Conservation (phyloP, 92 coral and sea anemone genomes). For the Palythoa caribaeorum region DNA sequence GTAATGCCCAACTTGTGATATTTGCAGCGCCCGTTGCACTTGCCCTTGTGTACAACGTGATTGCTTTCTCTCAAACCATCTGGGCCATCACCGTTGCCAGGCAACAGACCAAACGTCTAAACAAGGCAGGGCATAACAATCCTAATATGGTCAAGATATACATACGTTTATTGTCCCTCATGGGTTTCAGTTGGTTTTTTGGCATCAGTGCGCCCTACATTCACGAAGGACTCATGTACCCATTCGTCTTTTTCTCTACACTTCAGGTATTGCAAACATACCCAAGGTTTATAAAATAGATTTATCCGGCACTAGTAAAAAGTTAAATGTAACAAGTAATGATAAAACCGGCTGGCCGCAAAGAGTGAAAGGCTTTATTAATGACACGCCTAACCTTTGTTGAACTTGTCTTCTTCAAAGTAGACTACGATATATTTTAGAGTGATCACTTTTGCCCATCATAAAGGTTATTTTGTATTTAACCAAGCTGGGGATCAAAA, state of each 20-base stretch:
- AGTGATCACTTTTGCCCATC: too few species aligned
- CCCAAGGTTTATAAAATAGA: background rate
- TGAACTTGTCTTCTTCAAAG: too few species aligned
- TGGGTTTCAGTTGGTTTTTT: slow-evolving; percentile 96
- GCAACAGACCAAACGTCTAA: slow-evolving; percentile 71
- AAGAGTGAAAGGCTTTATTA: too few species aligned
- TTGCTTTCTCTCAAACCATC: slow-evolving; percentile 87
- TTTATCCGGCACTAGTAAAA: too few species aligned
- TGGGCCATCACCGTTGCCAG: slow-evolving; percentile 83
- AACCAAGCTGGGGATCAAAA: too few species aligned
- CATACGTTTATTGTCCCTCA: slow-evolving; percentile 80
- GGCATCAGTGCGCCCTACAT: slow-evolving; percentile 84
- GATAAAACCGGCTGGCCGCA: too few species aligned
- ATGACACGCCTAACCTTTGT: too few species aligned
- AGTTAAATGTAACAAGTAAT: too few species aligned
- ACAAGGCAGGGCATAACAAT: slow-evolving; percentile 74
- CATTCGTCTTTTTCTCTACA: slow-evolving; percentile 81
- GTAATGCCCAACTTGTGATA: slow-evolving; percentile 44
- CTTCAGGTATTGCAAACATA: slow-evolving; percentile 7
- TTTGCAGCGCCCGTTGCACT: slow-evolving; percentile 79
- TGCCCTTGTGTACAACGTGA: slow-evolving; percentile 75
- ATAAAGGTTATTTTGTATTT: too few species aligned
- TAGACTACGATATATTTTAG: too few species aligned
- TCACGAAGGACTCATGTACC: slow-evolving; percentile 81
- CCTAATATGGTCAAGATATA: slow-evolving; percentile 77